A percentile compares a stretch with the other conserved stretches of the same genome.
phyloP scores from a whole-genome alignment of 2,888 invertebrate species.

The Callyntrura guangdongensis region DNA sequence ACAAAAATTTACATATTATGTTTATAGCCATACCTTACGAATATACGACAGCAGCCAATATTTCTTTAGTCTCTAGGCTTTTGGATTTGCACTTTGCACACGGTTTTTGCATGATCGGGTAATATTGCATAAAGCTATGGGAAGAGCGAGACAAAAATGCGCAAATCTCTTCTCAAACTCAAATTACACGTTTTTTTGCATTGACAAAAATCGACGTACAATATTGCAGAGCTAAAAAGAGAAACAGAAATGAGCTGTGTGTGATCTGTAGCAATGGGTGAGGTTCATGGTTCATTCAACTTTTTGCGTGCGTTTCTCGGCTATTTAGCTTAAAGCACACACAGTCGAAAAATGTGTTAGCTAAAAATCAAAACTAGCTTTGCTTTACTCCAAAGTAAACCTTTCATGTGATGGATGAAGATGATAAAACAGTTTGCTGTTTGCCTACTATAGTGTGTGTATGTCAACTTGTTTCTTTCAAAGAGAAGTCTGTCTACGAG shows the following conservation, averaged over 20 bases:
- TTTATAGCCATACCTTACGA: too few species aligned
- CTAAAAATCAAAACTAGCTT: background rate
- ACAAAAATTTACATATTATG: too few species aligned
- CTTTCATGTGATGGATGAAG: background rate
- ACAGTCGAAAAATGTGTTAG: background rate
- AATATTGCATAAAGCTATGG: too few species aligned
- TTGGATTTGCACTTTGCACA: too few species aligned
- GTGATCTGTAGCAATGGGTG: conserved; percentile 28
- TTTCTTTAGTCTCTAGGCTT: background rate
- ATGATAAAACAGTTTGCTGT: too few species aligned
- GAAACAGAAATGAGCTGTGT: conserved; percentile 1
- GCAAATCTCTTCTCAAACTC: background rate
- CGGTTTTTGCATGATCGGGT: background rate
- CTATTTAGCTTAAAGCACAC: conserved; percentile 13
- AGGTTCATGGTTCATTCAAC: conserved; percentile 77
- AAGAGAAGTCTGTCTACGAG: background rate
- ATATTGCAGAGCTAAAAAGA: background rate
- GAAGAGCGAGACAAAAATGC: background rate
- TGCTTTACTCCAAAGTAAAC: background rate
- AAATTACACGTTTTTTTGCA: background rate
- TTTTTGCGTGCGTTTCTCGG: conserved; percentile 41
- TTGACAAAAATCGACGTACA: background rate
- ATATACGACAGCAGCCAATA: background rate
- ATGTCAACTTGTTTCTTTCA: too few species aligned
- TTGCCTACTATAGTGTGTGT: background rate